A percentile compares a stretch with the other conserved stretches of the same genome.
phyloP scores from a whole-genome alignment of 2,113 vertebrate genomes.

The Cyprinodon tularosa region DNA sequence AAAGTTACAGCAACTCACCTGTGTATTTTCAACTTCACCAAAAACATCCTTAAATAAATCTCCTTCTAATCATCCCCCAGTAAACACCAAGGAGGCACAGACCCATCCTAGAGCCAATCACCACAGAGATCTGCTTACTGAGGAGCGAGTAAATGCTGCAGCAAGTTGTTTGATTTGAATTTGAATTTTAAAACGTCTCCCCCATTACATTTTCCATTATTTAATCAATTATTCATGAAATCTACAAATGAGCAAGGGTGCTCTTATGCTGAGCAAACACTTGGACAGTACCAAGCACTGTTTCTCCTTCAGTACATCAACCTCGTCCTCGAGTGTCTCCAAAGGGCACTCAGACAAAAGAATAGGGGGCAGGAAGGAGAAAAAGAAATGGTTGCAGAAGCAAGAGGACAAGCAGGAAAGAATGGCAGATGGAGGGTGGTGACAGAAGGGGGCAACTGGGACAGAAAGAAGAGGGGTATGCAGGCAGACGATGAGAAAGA shows the following conservation, averaged over 20 bases:
- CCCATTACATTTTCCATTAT: constrained; percentile 82
- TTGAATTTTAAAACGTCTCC: constrained; percentile 80
- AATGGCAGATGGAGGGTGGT: constrained; percentile 76
- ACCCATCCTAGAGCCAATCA: constrained; percentile 67
- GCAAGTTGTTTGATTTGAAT: constrained; percentile 80
- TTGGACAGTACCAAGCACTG: constrained; percentile 60
- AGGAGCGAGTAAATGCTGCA: constrained; percentile 51
- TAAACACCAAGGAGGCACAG: constrained; percentile 52
- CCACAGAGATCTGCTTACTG: constrained; percentile 52
- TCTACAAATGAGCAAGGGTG: constrained; percentile 60
- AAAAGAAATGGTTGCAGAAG: constrained; percentile 51
- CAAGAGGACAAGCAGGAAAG: constrained; percentile 61
- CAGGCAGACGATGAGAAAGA: constrained; percentile 55
- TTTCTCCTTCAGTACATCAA: constrained; percentile 49
- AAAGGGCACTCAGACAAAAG: constrained; percentile 58
- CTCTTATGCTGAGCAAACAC: constrained; percentile 70
- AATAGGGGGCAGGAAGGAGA: constrained; percentile 28
- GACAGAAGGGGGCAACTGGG: constrained; percentile 59
- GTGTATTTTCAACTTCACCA: constrained; percentile 25
- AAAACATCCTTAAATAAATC: constrained; percentile 65
- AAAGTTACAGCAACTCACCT: constrained; percentile 43
- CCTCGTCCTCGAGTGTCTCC: constrained; percentile 63
- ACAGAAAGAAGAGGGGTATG: constrained; percentile 51
- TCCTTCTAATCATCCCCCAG: constrained; percentile 42
- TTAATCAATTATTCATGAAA: constrained; percentile 83